Base-by-base conservation (phyloP, 2,797 vertebrate genomes). In the Brachymystax lenok region DNA sequence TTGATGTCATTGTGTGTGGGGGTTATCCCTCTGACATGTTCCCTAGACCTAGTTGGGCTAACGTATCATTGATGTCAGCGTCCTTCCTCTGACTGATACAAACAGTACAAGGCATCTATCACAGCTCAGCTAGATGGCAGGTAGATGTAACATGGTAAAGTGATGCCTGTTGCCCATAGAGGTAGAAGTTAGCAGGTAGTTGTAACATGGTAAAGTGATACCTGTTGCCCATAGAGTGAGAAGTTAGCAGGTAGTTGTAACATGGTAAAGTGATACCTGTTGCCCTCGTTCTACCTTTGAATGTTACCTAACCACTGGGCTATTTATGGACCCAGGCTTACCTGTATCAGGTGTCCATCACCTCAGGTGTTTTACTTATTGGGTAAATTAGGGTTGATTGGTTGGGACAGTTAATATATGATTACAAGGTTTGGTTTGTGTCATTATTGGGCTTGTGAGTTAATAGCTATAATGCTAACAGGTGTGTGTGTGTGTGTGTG, bases 31-130 rank as follows among this genome's bases (percentile, higher is more conserved):
- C 27, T n/a, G 27, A 21, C 50, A 24, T 6, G 24, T 68, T 52
- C 6, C 7, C n/a, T 5, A 19, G 14, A 21, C 24, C 30, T 74
- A 79, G 80, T 77, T 77, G 64, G 77, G 64, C 75, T 76, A 80
- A 81, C 84, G 51, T 79, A 86, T 88, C 75, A 79, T 89, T 87
- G 66, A 85, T 87, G 82, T 0, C 30, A 12, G 2, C 2, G 0
- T 10, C 40, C 40, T 46, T 67, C 69, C 76, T 75, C 71, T 69
- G 77, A 74, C 75, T 78, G 72, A 80, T 82, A 80, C 77, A 84
- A 71, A 75, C 79, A 74, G 63, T 79, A 69, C 67, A 78, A 19
- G 77, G 77, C 54, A 35, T 79, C 81, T 76, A 74, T 81, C 80
- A 75, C 79, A 52, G 69, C 76, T 61, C 76, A 74, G 54, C 66